Evolutionary conservation across 2,888 invertebrate genomes (phyloP), one percentile per base, ranked within the genome.

Genomic region (Idaea straminata): DNA sequence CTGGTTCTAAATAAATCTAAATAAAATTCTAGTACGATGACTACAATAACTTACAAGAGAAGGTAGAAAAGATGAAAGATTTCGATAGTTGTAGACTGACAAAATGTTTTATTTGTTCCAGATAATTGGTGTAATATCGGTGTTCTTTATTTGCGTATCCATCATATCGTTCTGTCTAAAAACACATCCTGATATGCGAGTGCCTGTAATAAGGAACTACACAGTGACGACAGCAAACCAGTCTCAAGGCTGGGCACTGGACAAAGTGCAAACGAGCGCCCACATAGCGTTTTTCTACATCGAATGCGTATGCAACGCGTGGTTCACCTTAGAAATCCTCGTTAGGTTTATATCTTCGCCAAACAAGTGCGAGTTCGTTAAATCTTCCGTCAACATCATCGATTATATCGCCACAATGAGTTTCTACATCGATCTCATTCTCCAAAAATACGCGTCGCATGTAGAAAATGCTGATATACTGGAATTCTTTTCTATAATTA

Each of bases 81-180:
- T 25, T 25, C 25, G 3, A 25, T 25, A 25, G 3, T 25, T 25
- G 25, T 13, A 10, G 4, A 47, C 0, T 47, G 13, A 47, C 7
- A 7, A 64, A 36, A 63, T 62, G 35, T 65, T 64, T 63, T 69
- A 79, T 83, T 81, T 72, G 79, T 95, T 95, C 59, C 96, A 99
- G 99, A 97, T 99, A 82, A 97, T 99, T 87, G 99, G 99, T 79
- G 97, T 99, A 75, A 96, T 99, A 87, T 99, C 99, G 76, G 99
- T 99, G 84, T 99, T 99, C 95, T 99, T 99, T 95, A 99, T 99
- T 91, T 98, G 99, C 94, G 97, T 99, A 77, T 99, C 99, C 77
- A 99, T 99, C 88, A 94, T 99, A 89, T 99, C 99, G 78, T 99
- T 99, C 94, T 99, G 99, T 94, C 95, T 99, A 86, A 99, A 99